Conservation (phyloP, 92 coral and sea anemone genomes). For the Palythoa caribaeorum region DNA sequence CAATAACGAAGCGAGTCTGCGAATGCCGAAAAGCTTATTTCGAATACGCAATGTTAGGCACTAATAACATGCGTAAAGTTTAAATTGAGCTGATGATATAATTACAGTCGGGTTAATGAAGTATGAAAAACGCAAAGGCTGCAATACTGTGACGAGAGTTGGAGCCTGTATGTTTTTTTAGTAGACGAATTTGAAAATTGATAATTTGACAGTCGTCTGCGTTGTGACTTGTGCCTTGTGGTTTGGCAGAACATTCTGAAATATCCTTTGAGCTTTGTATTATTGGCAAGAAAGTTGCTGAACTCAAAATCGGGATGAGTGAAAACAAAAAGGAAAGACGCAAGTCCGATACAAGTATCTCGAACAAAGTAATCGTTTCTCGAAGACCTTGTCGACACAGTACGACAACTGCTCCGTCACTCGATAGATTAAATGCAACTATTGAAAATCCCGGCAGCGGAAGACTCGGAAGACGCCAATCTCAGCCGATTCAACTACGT, state of each 20-base stretch:
- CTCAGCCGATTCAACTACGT: conserved; percentile 9
- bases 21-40: no score
- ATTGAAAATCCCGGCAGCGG: background rate
- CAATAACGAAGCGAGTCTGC: no score
- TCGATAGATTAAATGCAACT: background rate
- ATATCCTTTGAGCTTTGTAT: background rate
- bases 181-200: background rate
- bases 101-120: no score
- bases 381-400: conserved; percentile 43
- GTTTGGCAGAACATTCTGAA: background rate
- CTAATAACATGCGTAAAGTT: no score
- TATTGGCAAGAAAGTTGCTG: background rate
- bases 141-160: no score
- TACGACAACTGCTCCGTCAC: conserved; percentile 4
- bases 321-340: conserved; percentile 21
- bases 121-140: no score
- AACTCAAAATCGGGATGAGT: background rate
- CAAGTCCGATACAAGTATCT: conserved; percentile 32
- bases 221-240: background rate
- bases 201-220: background rate
- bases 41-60: no score
- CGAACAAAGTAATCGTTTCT: background rate
- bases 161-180: background rate
- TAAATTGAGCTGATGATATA: no score
- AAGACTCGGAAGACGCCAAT: conserved; percentile 14